Evolutionary conservation across 2,797 vertebrate species (phyloP).

Genomic region (Silurus lanzhouensis): DNA sequence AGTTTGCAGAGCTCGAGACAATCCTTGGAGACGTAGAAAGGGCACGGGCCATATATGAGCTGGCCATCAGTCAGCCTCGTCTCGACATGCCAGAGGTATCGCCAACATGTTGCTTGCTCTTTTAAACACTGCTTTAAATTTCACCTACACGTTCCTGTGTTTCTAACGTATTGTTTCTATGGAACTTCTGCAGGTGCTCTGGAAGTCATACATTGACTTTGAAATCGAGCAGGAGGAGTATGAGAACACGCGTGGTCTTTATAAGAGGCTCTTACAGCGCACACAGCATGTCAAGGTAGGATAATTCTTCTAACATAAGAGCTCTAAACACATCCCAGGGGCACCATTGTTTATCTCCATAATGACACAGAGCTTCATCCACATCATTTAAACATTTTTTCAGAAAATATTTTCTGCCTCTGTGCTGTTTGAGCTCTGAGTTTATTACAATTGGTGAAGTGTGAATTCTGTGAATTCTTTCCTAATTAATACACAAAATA

Average conservation of each 20-base stretch:
- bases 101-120: not conserved
- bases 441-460: not conserved
- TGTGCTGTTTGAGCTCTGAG: not conserved
- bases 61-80: conserved; percentile 92
- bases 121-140: not conserved
- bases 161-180: not conserved
- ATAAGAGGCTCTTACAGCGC: conserved; percentile 87
- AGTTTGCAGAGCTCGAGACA: conserved; percentile 94
- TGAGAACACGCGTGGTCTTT: conserved; percentile 88
- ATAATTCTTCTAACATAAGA: conserved; percentile 29
- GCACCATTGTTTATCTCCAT: not conserved
- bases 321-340: not conserved
- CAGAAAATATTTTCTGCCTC: not conserved
- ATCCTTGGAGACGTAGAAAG: conserved; percentile 90
- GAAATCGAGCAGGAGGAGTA: conserved; percentile 98
- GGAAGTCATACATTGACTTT: conserved; percentile 98
- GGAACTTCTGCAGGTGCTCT: conserved; percentile 81
- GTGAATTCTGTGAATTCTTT: not conserved
- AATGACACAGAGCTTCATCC: not conserved
- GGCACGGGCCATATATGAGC: conserved; percentile 90
- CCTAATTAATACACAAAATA: not conserved
- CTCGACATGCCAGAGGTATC: conserved; percentile 97
- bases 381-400: not conserved
- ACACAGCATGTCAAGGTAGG: conserved; percentile 95
- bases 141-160: not conserved